These are phyloP conservation scores for Thereuonema tuberculata DNA, from an alignment of 1,140 invertebrate genomes.

Conservation along the genomic window DNA sequence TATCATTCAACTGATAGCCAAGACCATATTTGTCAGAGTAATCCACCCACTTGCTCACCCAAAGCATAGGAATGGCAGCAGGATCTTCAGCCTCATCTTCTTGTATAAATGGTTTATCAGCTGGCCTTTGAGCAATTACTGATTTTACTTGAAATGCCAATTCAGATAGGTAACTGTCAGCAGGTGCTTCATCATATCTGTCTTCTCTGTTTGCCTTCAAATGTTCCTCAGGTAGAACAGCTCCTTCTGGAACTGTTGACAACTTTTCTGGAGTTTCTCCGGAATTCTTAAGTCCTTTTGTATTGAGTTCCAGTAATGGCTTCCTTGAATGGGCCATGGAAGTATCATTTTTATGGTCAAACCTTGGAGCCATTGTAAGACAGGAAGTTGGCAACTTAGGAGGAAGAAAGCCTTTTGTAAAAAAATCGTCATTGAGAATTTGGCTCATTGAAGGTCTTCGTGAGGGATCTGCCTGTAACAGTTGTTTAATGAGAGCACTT, in stretches of 20 bases:
- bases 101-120: constrained; percentile 23
- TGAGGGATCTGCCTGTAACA: constrained; percentile 42
- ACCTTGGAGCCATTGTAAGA: constrained; percentile 77
- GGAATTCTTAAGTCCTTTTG: neutral
- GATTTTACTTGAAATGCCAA: constrained; percentile 33
- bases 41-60: constrained; percentile 67
- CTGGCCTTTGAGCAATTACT: constrained; percentile 31
- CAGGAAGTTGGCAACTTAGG: constrained; percentile 68
- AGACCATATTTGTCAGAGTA: constrained; percentile 55
- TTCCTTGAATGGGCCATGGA: constrained; percentile 28
- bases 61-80: constrained; percentile 78
- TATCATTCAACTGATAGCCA: constrained; percentile 50
- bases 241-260: neutral
- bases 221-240: neutral
- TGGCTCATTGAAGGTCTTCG: constrained; percentile 40
- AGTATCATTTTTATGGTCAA: constrained; percentile 38
- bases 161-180: constrained; percentile 36
- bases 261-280: neutral
- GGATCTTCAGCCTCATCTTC: constrained; percentile 56
- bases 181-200: constrained; percentile 23
- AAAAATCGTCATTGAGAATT: constrained; percentile 43
- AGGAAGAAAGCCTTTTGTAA: constrained; percentile 60
- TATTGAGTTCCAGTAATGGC: constrained; percentile 52
- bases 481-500: constrained; percentile 36
- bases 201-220: no score